Conservation (phyloP, 2,113 vertebrate genomes). For the Lamprotornis superbus region DNA sequence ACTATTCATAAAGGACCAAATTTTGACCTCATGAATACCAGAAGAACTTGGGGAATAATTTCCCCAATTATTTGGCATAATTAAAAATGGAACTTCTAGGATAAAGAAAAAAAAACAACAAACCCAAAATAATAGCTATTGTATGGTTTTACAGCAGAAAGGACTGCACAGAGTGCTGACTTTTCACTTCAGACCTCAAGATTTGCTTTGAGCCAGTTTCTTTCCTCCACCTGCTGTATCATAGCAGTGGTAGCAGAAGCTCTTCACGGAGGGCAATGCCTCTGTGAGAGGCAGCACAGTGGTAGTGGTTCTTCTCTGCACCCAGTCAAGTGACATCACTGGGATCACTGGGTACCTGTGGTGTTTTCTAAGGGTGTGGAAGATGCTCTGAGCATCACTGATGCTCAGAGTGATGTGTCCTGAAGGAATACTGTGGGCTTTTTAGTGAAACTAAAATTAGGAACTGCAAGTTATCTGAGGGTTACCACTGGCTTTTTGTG, state of each 20-base stretch:
- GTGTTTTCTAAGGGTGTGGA: background rate
- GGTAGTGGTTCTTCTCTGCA: background rate
- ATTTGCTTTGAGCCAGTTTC: background rate
- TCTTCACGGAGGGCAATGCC: rapidly evolving
- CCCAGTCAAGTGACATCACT: background rate
- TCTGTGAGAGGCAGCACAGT: rapidly evolving
- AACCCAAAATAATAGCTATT: background rate
- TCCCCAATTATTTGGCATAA: background rate
- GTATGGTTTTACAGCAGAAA: background rate
- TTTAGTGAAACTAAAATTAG: background rate
- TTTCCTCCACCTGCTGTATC: background rate
- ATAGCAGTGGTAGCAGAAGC: background rate
- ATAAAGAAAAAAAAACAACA: background rate
- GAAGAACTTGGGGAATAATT: background rate
- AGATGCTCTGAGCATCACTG: background rate
- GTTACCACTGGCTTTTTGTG: background rate
- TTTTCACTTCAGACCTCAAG: background rate
- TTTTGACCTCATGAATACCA: background rate
- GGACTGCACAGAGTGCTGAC: background rate
- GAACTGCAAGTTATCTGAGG: background rate
- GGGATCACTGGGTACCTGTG: rapidly evolving
- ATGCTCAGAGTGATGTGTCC: background rate
- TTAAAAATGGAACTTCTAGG: background rate
- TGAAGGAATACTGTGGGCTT: background rate
- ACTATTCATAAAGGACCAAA: background rate